Base-by-base conservation (phyloP, 2,113 vertebrate genomes). In the Gulo gulo region DNA sequence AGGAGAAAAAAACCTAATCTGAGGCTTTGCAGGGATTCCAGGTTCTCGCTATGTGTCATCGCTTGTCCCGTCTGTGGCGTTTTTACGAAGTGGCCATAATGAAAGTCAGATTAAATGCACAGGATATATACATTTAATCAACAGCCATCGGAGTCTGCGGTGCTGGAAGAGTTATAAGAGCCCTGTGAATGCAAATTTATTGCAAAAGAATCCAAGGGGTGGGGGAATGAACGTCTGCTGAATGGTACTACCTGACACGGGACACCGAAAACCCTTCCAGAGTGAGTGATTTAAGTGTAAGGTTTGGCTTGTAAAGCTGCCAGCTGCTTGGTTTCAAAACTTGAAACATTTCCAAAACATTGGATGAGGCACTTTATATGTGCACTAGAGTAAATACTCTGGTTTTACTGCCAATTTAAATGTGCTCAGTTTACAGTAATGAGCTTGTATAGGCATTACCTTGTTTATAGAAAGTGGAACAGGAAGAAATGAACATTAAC, bases 21-120 rank as follows among this genome's bases (percentile, higher is more conserved):
- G 99, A 99, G 98, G 98, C 99, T 99, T 99, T 98, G 99, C 99
- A 99, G 99, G 99, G 99, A 99, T 99, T 99, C 99, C 99, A 98
- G 99, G 98, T 99, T 99, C 99, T 99, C 99, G 98, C 99, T 99
- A 98, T 99, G 99, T 99, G 99, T 99, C 99, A 99, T 99, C 99
- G 95, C 99, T 99, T 99, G 99, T 99, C 99, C 99, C 98, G 98
- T 98, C 98, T 98, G 98, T 99, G 99, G 99, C 99, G 99, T 99
- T 99, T 99, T 99, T 99, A 99, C 98, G 99, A 99, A 99, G 99
- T 99, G 99, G 99, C 99, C 99, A 99, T 99, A 99, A 99, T 99
- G 99, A 99, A 99, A 99, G 99, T 99, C 99, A 99, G 99, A 99
- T 99, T 99, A 99, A 99, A 99, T 99, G 99, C 99, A 98, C 99